A percentile compares a stretch with the other conserved stretches of the same genome.
Evolutionary conservation across 2,113 vertebrate species (phyloP).

Genomic region (Brienomyrus brachyistius): DNA sequence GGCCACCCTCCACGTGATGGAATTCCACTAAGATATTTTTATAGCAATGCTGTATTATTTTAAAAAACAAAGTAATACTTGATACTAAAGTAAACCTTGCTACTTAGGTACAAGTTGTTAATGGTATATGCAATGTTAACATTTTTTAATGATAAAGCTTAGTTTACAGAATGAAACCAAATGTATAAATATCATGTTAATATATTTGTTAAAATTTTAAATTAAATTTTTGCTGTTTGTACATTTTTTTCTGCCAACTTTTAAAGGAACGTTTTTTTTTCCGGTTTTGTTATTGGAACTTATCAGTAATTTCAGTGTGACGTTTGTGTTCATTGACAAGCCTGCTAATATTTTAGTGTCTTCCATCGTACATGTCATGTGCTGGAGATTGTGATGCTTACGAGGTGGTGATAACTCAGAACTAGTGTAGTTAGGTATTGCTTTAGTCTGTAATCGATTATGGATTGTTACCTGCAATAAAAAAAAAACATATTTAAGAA

Average conservation of each 20-base stretch:
- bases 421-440: conserved; percentile 74
- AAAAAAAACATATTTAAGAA: conserved; percentile 91
- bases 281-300: conserved; percentile 77
- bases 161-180: conserved; percentile 98
- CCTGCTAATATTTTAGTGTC: conserved; percentile 78
- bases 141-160: conserved; percentile 69
- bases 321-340: conserved; percentile 72
- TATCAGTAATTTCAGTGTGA: conserved; percentile 80
- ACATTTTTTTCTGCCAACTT: conserved; percentile 76
- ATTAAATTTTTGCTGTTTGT: conserved; percentile 83
- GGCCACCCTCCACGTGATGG: conserved; percentile 36
- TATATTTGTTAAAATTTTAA: conserved; percentile 79
- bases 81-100: conserved; percentile 59
- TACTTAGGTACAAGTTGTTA: conserved; percentile 81
- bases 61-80: conserved; percentile 48
- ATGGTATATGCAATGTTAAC: conserved; percentile 98
- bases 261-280: conserved; percentile 72
- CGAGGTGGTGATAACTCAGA: conserved; percentile 74
- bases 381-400: conserved; percentile 74
- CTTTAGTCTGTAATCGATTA: conserved; percentile 91
- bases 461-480: conserved; percentile 99
- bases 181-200: conserved; percentile 80
- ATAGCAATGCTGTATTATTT: conserved; percentile 60
- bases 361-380: conserved; percentile 90
- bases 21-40: conserved; percentile 67